Evolutionary conservation across 2,888 invertebrate species (phyloP), one percentile per base, ranked within the genome.

Genomic region (Platyscelio sp.): DNA sequence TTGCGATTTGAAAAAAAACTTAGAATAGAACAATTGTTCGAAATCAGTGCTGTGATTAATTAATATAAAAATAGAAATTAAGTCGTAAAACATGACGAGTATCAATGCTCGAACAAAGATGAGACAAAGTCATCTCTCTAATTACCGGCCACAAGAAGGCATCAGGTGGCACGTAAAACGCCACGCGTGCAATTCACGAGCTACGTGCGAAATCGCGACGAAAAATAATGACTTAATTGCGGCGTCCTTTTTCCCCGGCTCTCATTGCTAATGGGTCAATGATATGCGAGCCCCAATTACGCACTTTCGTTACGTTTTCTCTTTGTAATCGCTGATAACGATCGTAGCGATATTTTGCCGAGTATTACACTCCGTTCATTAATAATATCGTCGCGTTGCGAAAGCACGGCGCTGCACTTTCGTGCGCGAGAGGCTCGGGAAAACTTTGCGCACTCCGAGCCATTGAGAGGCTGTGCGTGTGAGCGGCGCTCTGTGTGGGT

Each of bases 261-360:
- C 76, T 27, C 76, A 60, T 68, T 60, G 68, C 77, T 77, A 77
- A 68, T 77, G 43, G 77, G 77, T 77, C 68, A 77, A 70, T 77
- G 70, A 61, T 77, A 61, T 70, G 77, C 22, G 26, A 51, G 77
- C n/a, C 29, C 77, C 77, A 77, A 77, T 77, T 77, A 61, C 54
- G 68, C 29, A 58, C 77, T 77, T 77, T 77, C 77, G 61, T 77
- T 77, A 33, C 51, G 70, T 67, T 77, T 77, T 70, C 70, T 70
- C 70, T 77, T 77, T 70, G 24, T 70, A 77, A 77, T 70, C 70
- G 61, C 11, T 61, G 70, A 77, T 70, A 77, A 54, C 20, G 38
- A 77, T 77, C 77, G 29, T 33, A 27, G 29, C 43, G 22, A 40
- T 68, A 68, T 40, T 40, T 54, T 26, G 13, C 15, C 4, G 11